These are phyloP conservation scores for Parapsyche elsis DNA, from an alignment of 1,140 invertebrate species.

Conservation along the genomic window DNA sequence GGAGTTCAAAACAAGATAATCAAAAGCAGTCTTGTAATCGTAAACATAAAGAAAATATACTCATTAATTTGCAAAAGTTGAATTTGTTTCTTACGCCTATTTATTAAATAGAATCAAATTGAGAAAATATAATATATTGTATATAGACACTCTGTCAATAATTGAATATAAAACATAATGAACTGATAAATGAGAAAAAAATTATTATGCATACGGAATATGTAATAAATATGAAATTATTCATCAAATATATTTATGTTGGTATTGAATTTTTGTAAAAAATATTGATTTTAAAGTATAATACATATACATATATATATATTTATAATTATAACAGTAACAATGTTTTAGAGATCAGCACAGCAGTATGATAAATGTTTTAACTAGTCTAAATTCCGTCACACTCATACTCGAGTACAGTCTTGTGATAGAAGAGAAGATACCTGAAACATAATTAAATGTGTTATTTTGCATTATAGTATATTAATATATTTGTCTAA, in stretches of 20 bases:
- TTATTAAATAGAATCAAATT: no score
- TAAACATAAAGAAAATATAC: no score
- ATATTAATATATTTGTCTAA: constrained; percentile 31
- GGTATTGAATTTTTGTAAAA: constrained; percentile 13
- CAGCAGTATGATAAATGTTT: constrained; percentile 8
- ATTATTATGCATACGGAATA: no score
- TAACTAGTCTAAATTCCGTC: constrained; percentile 49
- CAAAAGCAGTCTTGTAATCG: neutral
- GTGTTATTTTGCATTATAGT: no score
- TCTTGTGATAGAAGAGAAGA: constrained; percentile 93
- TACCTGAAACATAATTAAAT: constrained; percentile 75
- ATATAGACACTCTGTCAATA: no score
- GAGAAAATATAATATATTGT: no score
- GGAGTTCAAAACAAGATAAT: neutral
- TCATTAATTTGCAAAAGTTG: no score
- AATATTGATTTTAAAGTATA: constrained; percentile 31
- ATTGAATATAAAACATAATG: no score
- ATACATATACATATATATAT: neutral
- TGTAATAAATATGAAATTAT: no score
- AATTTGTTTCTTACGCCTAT: no score
- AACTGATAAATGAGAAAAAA: no score
- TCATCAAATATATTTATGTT: neutral
- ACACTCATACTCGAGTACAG: constrained; percentile 83
- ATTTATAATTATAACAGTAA: neutral
- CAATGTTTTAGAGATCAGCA: constrained; percentile 37